These are phyloP conservation scores for Lordiphosa stackelbergi DNA, from an alignment of 1,140 invertebrate genomes.

Conservation along the genomic window DNA sequence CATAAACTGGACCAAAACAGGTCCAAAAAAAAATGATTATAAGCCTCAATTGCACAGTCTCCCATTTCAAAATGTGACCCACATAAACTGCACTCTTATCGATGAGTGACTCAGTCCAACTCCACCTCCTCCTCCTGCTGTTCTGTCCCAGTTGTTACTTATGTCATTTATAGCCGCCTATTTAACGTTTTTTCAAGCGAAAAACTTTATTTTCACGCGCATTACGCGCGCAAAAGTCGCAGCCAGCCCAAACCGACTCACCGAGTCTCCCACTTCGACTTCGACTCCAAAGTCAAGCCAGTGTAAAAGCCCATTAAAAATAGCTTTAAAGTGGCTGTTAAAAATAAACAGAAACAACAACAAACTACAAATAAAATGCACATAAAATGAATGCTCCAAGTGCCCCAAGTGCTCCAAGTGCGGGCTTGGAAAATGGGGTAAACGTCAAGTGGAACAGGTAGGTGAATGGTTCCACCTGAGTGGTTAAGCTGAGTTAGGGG, in stretches of 20 bases:
- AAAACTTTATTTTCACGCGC: constrained; percentile 73
- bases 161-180: constrained; percentile 62
- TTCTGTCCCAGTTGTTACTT: constrained; percentile 4
- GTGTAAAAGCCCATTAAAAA: constrained; percentile 65
- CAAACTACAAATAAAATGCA: constrained; percentile 32
- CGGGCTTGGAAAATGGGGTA: constrained; percentile 8
- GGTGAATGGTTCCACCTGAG: too few species aligned
- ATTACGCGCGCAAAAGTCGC: constrained; percentile 54
- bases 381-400: constrained; percentile 17
- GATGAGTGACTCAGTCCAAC: constrained; percentile 1
- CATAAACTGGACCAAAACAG: too few species aligned
- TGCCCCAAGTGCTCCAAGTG: neutral
- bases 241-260: constrained; percentile 15
- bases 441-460: constrained; percentile 2
- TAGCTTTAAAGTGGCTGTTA: constrained; percentile 62
- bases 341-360: constrained; percentile 13
- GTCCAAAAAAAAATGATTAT: too few species aligned
- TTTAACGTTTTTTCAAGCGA: constrained; percentile 67
- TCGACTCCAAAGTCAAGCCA: neutral
- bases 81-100: neutral
- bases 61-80: constrained; percentile 18
- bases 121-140: too few species aligned
- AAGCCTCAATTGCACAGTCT: neutral
- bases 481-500: too few species aligned
- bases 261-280: neutral